Conservation (phyloP, 2,888 invertebrate species). For the Hypsopygia costalis region DNA sequence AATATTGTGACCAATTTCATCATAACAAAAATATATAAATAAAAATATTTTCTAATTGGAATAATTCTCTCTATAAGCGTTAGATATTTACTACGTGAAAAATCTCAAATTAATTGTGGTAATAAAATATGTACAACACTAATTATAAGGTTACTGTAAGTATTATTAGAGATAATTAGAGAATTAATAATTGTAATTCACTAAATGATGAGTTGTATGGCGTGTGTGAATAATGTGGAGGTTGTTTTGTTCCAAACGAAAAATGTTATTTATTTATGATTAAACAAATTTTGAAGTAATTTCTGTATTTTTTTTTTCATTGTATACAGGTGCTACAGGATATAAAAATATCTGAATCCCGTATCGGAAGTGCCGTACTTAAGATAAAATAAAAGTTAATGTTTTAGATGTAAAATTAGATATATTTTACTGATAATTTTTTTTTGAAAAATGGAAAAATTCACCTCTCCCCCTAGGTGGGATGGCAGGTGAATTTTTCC, state of each 20-base stretch:
- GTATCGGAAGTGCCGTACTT: no score
- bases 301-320: slow-evolving; percentile 26
- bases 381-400: no score
- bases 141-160: slow-evolving; percentile 76
- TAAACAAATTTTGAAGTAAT: slow-evolving; percentile 79
- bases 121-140: slow-evolving; percentile 76
- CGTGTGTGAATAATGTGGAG: slow-evolving; percentile 77
- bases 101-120: slow-evolving; percentile 79
- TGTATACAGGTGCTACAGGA: no score
- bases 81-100: slow-evolving; percentile 67
- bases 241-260: slow-evolving; percentile 80
- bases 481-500: no score
- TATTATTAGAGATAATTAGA: slow-evolving; percentile 79
- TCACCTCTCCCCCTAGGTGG: no score
- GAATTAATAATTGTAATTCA: slow-evolving; percentile 73
- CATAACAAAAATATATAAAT: slow-evolving; percentile 29
- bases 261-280: slow-evolving; percentile 80
- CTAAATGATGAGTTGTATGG: slow-evolving; percentile 71
- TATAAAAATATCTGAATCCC: no score
- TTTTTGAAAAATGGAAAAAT: no score
- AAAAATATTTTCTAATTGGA: slow-evolving; percentile 59
- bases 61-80: slow-evolving; percentile 74
- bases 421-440: no score
- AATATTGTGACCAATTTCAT: slow-evolving; percentile 57
- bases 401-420: no score